phyloP scores from a whole-genome alignment of 2,113 vertebrate genomes.

The Chascanopsetta lugubris region DNA sequence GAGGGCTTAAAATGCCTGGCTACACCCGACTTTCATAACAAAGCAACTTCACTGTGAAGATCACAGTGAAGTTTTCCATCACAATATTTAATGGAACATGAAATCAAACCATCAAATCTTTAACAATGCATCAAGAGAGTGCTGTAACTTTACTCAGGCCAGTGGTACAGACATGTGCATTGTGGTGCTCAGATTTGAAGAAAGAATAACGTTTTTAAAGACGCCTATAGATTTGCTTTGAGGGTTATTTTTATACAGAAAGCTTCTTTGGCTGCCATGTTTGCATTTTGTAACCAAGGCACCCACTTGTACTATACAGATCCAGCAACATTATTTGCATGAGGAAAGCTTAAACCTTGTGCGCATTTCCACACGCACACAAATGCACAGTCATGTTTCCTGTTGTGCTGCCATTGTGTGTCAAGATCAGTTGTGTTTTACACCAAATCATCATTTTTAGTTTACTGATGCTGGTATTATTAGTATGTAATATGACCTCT shows the following conservation, averaged over 20 bases:
- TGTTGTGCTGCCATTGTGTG: not conserved
- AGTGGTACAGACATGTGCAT: too few relatives aligned
- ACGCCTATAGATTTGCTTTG: too few relatives aligned
- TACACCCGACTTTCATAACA: not conserved
- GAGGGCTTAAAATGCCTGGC: not conserved
- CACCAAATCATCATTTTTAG: too few relatives aligned
- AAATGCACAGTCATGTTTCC: not conserved
- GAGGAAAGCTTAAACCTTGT: too few relatives aligned
- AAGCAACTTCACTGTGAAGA: not conserved
- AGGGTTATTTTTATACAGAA: not conserved
- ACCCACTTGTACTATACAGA: not conserved
- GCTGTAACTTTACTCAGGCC: not conserved
- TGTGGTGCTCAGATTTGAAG: too few relatives aligned
- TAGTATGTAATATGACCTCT: too few relatives aligned
- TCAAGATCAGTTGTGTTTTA: not conserved
- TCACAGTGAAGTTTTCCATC: not conserved
- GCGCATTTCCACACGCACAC: not conserved
- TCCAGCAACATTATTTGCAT: too few relatives aligned
- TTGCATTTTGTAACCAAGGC: not conserved
- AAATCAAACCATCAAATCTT: not conserved
- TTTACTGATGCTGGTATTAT: too few relatives aligned
- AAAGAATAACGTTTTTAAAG: too few relatives aligned
- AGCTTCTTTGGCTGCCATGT: not conserved
- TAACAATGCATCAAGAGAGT: not conserved
- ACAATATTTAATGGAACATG: not conserved